Evolutionary conservation across 1,140 invertebrate species (phyloP), one percentile per base, ranked within the genome.

Genomic region (Babylonia areolata): DNA sequence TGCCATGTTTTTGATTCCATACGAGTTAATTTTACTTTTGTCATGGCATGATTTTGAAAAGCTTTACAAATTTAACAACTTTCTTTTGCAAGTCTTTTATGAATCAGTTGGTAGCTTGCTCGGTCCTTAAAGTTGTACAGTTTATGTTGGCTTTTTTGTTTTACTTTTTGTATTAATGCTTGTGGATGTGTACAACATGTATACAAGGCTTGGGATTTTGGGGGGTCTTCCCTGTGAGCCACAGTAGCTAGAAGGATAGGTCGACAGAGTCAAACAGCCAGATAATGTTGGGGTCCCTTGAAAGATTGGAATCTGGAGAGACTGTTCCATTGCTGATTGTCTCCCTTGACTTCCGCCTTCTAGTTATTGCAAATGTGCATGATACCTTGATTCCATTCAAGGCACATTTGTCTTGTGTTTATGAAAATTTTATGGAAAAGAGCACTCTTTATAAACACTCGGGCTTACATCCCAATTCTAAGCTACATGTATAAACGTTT

Each of bases 371-470:
- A 95, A 94, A 94, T 94, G 93, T 94, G 92, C 91, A 86, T 78
- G 89, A 91, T 89, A 88, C 89, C 81, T 85, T 87, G 89, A 87
- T 85, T 87, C 92, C 91, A 83, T 17, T 81, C 54, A 71, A 78
- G 51, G 85, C 85, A 84, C 92, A 93, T 94, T 95, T 95, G 95
- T 95, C 94, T 95, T 95, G 95, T 95, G 95, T 95, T 95, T 94
- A 95, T 93, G 92, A 94, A 95, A 94, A 95, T 95, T 94, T 91
- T 92, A 91, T 93, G 94, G 95, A 95, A 95, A 95, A 95, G 94
- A 95, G 94, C 94, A 95, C 94, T 95, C 92, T 95, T 94, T 94
- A 93, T 95, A 95, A 95, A 95, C 95, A 95, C 95, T 95, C 95
- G 94, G 95, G 93, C 91, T 87, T 82, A 54, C 85, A 85, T 85